phyloP scores from a whole-genome alignment of 2,888 invertebrate genomes.

The Dynastes grantii region DNA sequence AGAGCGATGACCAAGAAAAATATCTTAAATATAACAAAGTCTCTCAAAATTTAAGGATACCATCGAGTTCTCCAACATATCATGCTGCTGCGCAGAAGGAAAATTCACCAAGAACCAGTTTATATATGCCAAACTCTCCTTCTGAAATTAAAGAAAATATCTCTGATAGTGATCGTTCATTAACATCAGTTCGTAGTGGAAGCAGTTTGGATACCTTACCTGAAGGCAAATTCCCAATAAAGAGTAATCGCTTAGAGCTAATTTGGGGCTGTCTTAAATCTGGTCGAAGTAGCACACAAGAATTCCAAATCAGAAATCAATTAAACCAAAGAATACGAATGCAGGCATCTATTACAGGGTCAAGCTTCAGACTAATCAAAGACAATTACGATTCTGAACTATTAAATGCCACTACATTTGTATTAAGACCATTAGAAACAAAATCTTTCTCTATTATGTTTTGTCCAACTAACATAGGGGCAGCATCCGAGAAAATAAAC shows the following conservation, averaged over 20 bases:
- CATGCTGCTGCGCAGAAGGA: neutral
- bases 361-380: slow-evolving; percentile 70
- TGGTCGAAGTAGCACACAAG: slow-evolving; percentile 72
- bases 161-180: slow-evolving; percentile 44
- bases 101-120: neutral
- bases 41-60: slow-evolving; percentile 5
- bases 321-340: slow-evolving; percentile 74
- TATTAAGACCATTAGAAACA: slow-evolving; percentile 75
- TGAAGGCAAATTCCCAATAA: slow-evolving; percentile 71
- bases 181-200: slow-evolving; percentile 61
- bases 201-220: slow-evolving; percentile 65
- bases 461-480: slow-evolving; percentile 73
- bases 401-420: slow-evolving; percentile 66
- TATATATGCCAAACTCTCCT: slow-evolving; percentile 12
- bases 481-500: slow-evolving; percentile 73
- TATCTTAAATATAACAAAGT: slow-evolving; percentile 19
- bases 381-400: slow-evolving; percentile 66
- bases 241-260: slow-evolving; percentile 73
- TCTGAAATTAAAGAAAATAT: slow-evolving; percentile 51
- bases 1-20: neutral
- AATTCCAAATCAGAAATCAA: slow-evolving; percentile 75
- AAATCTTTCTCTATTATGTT: slow-evolving; percentile 73
- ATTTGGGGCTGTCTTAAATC: slow-evolving; percentile 76
- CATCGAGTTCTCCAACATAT: neutral
- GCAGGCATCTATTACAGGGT: slow-evolving; percentile 71